A percentile compares a stretch with the other conserved stretches of the same genome.
These are phyloP conservation scores for Bufotes viridis DNA, from an alignment of 2,797 vertebrate species.

Conservation along the genomic window DNA sequence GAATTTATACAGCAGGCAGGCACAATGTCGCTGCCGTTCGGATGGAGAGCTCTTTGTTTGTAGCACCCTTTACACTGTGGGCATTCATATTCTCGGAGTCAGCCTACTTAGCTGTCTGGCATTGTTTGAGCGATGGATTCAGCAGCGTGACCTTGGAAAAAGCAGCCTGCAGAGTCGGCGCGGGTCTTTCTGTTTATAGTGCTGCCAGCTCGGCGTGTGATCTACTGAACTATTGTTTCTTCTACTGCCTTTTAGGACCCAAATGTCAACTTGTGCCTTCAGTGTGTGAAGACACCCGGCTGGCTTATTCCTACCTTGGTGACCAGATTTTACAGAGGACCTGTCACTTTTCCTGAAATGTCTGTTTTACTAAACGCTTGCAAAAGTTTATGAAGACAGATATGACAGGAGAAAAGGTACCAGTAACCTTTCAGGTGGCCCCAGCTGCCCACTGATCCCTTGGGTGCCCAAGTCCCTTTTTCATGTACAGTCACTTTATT, in stretches of 20 bases:
- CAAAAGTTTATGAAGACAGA: background rate
- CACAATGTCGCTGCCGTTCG: conserved; percentile 31
- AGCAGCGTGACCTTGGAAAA: conserved; percentile 32
- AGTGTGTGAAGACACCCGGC: background rate
- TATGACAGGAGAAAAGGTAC: background rate
- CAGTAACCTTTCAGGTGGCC: background rate
- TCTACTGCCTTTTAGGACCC: conserved; percentile 1
- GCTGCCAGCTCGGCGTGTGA: background rate
- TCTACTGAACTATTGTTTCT: background rate
- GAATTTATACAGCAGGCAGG: conserved; percentile 18
- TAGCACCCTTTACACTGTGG: conserved; percentile 1
- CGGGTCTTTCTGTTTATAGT: background rate
- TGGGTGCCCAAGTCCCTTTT: background rate
- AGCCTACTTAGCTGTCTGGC: conserved; percentile 11
- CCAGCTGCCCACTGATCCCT: no score
- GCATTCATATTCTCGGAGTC: conserved; percentile 47
- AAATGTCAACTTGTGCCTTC: conserved; percentile 1
- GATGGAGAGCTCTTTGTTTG: conserved; percentile 14
- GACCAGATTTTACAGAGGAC: background rate
- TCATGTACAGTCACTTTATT: background rate
- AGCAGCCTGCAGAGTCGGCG: background rate
- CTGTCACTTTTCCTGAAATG: background rate
- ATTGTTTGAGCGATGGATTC: background rate
- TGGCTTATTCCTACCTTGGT: background rate
- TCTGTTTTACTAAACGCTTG: background rate